Evolutionary conservation across 2,113 vertebrate genomes (phyloP).

Genomic region (Planiliza haematocheilus): DNA sequence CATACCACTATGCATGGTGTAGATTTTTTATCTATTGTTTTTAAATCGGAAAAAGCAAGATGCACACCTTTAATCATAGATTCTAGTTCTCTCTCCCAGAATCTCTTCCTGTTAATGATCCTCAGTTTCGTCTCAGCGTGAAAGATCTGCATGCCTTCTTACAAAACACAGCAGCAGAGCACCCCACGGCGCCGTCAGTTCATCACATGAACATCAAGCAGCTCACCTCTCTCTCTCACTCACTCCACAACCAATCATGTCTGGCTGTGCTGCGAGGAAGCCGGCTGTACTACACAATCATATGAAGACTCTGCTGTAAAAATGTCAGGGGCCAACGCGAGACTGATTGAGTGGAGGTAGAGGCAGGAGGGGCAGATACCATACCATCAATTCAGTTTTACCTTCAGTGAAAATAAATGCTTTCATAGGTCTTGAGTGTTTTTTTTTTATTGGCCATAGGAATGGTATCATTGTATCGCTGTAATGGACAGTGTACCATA

Average conservation of each 20-base stretch:
- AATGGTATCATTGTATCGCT: background rate
- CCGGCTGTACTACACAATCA: background rate
- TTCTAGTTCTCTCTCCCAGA: background rate
- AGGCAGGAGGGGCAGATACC: slow-evolving; percentile 3
- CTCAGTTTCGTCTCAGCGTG: background rate
- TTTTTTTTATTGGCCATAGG: slow-evolving; percentile 1
- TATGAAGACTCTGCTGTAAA: slow-evolving; percentile 5
- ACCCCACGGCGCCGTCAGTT: background rate
- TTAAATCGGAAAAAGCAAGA: too few relatives aligned
- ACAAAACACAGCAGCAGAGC: background rate
- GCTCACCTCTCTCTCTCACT: background rate
- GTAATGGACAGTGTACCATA: too few relatives aligned
- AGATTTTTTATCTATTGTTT: too few relatives aligned
- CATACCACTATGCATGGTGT: too few relatives aligned
- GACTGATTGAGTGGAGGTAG: slow-evolving; percentile 18
- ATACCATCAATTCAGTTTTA: slow-evolving; percentile 24
- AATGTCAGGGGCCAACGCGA: slow-evolving; percentile 36
- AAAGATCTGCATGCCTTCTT: background rate
- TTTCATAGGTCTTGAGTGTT: background rate
- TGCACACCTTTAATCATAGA: too few relatives aligned
- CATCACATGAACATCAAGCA: slow-evolving; percentile 3
- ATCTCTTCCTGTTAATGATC: background rate
- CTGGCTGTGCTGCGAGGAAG: slow-evolving; percentile 1
- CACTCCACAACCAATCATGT: slow-evolving; percentile 19
- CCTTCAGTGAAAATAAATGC: background rate